These are phyloP conservation scores for Electrona antarctica DNA, from an alignment of 2,113 vertebrate species.

Conservation along the genomic window DNA sequence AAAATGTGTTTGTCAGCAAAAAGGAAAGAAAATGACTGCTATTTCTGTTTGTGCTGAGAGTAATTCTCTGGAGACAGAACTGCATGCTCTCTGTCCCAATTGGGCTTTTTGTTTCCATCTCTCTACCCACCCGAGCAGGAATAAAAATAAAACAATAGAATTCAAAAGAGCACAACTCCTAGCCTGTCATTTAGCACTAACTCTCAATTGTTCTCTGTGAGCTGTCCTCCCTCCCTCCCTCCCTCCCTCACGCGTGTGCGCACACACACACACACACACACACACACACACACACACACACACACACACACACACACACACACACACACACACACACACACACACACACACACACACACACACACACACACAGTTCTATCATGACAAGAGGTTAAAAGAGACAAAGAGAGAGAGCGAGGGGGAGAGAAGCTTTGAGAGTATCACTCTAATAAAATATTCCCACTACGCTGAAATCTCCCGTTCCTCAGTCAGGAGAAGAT, in stretches of 20 bases:
- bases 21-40: constrained; percentile 46
- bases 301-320: neutral
- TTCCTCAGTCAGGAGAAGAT: no score
- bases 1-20: constrained; percentile 75
- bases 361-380: constrained; percentile 12
- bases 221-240: constrained; percentile 43
- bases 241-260: neutral
- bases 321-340: neutral
- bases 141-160: constrained; percentile 70
- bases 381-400: no score
- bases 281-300: neutral
- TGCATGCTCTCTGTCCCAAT: constrained; percentile 63
- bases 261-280: neutral
- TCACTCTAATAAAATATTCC: no score
- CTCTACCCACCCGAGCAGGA: constrained; percentile 58
- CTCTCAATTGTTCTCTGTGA: constrained; percentile 70
- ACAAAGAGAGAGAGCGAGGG: no score
- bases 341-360: constrained; percentile 2
- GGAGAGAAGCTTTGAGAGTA: no score
- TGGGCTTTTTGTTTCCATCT: constrained; percentile 28
- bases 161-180: constrained; percentile 59
- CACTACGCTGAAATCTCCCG: no score
- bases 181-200: constrained; percentile 72
- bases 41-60: constrained; percentile 67
- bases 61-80: constrained; percentile 65